Base-by-base conservation (phyloP, 2,113 vertebrate genomes). In the Erythrocercus mccallii region DNA sequence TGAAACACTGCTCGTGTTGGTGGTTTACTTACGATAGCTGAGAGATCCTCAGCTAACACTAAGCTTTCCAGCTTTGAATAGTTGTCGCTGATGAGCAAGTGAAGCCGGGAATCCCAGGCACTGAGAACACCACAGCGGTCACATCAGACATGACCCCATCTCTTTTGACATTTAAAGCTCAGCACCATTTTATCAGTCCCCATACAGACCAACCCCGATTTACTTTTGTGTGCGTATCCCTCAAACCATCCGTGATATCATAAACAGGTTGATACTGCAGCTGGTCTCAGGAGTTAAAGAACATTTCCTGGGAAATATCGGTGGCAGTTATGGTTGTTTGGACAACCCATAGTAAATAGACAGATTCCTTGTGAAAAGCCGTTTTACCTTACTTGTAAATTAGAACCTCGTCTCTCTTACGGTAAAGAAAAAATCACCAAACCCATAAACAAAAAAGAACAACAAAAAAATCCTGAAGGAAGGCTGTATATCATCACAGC, bases 361-460 rank as follows among this genome's bases (percentile, higher is more conserved):
- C 2, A 53, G 15, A 42, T 13, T 3, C 7, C 23, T 48, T 22
- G 11, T 0, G 2, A 71, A 58, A 81, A 18, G 9, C 10, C 0
- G 0, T 22, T 86, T 37, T 48, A n/a, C 37, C 10, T 77, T 37
- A 35, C 20, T 9, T 18, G 3, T 64, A 10, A 13, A 22, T 68
- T 38, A 60, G 47, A 82, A 47, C 3, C 0, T 20, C 1, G 0
- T 35, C 9, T 66, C 4, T 64, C 16, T 38, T 37, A 56, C 0
- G 0, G 22, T 18, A 8, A 74, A 56, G 1, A 5, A 14, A 24
- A 48, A 35, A 21, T 4, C 14, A 1, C 23, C 30, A 80, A 79
- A 62, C 2, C 7, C n/a, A 37, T 3, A 38, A 33, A 44, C 2
- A 48, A 27, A 48, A 53, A 33, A 27, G 2, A 40, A 9, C 3